phyloP scores from a whole-genome alignment of 2,113 vertebrate species.

The Gallinago paraguaiae region DNA sequence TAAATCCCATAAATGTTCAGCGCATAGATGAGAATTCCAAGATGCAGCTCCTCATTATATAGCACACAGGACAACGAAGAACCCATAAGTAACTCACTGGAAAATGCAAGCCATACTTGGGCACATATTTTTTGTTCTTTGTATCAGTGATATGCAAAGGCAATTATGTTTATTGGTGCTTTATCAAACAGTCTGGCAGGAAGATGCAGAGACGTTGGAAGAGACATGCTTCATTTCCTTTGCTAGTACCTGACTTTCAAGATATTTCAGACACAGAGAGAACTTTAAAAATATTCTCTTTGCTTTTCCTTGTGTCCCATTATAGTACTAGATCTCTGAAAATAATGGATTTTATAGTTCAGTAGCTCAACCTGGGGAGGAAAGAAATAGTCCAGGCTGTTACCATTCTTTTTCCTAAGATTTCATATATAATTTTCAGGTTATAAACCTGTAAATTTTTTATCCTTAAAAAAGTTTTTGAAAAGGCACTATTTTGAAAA shows the following conservation, averaged over 20 bases:
- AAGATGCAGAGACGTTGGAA: not conserved
- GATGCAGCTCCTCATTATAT: not conserved
- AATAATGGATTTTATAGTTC: not conserved
- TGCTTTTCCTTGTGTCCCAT: not conserved
- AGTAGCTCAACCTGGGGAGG: not conserved
- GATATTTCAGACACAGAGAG: not conserved
- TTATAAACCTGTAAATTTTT: not conserved
- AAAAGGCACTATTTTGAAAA: not conserved
- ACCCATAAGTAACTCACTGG: not conserved
- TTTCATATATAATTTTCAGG: not conserved
- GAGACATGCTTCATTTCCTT: not conserved
- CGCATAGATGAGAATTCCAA: not conserved
- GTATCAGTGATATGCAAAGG: slow-evolving; percentile 1
- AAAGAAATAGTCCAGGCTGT: not conserved
- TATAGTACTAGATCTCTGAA: not conserved
- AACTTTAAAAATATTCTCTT: not conserved
- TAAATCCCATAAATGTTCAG: slow-evolving; percentile 43
- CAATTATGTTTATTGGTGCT: slow-evolving; percentile 57
- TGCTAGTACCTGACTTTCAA: not conserved
- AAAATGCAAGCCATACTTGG: not conserved
- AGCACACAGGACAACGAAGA: not conserved
- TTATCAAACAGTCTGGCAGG: slow-evolving; percentile 19
- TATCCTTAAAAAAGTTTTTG: not conserved
- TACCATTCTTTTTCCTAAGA: not conserved
- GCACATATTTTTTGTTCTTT: not conserved